Conservation (phyloP, 2,113 vertebrate genomes). For the Hystrix cristata region DNA sequence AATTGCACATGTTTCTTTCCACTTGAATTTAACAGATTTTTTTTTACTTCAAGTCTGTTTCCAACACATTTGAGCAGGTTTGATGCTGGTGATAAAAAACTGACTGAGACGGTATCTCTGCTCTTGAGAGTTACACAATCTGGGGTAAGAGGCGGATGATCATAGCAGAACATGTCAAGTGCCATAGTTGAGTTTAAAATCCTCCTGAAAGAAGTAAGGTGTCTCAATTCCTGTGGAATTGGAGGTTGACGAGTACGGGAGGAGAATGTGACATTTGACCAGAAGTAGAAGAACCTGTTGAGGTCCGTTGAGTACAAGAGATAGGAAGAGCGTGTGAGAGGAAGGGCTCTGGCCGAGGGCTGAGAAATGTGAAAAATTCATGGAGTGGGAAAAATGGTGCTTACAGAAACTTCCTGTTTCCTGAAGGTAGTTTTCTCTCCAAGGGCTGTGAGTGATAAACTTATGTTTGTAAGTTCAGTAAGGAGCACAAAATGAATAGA, state of each 20-base stretch:
- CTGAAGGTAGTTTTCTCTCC: not conserved
- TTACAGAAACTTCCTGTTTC: conserved; percentile 26
- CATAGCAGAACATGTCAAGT: not conserved
- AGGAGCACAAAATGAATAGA: not conserved
- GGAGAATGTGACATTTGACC: not conserved
- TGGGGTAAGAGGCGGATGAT: not conserved
- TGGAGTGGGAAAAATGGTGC: not conserved
- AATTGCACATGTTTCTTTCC: conserved; percentile 9
- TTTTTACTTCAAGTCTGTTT: not conserved
- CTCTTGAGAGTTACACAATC: not conserved
- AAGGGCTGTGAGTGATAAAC: conserved; percentile 9
- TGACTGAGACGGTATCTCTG: not conserved
- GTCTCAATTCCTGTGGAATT: not conserved
- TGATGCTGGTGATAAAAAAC: not conserved
- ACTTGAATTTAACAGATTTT: not conserved
- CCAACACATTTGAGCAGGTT: not conserved
- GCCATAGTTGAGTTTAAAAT: not conserved
- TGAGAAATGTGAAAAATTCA: not conserved
- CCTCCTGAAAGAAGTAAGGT: not conserved
- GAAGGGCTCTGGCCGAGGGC: not conserved
- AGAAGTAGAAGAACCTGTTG: not conserved
- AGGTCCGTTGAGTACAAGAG: not conserved
- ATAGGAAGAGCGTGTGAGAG: not conserved
- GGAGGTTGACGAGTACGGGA: not conserved
- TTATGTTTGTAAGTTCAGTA: not conserved